These are phyloP conservation scores for Hydrotaea diabolus DNA, from an alignment of 2,888 invertebrate species.

Conservation along the genomic window DNA sequence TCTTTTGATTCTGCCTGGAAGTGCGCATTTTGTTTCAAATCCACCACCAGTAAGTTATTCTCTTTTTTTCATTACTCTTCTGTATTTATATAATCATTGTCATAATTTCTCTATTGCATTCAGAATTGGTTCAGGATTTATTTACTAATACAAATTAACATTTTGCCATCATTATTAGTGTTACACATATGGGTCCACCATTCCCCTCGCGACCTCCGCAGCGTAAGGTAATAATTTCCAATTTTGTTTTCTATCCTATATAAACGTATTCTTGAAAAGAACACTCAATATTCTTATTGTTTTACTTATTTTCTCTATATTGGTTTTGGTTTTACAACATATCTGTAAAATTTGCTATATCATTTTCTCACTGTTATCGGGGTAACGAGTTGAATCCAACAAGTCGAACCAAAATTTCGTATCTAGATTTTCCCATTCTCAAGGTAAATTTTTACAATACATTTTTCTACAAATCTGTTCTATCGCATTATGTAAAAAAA, in stretches of 20 bases:
- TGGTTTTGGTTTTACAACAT: constrained; percentile 11
- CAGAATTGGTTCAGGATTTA: neutral
- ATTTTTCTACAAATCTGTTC: neutral
- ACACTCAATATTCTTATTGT: too few relatives aligned
- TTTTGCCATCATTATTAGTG: neutral
- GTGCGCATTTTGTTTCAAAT: constrained; percentile 38
- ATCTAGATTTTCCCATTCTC: neutral
- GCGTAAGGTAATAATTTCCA: neutral
- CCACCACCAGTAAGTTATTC: constrained; percentile 45
- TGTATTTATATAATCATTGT: neutral
- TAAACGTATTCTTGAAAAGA: too few relatives aligned
- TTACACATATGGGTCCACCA: constrained; percentile 4
- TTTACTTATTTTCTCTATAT: too few relatives aligned
- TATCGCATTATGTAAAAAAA: neutral
- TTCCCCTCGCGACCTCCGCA: neutral
- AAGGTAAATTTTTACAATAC: constrained; percentile 3
- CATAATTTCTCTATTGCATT: neutral
- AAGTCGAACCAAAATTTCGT: neutral
- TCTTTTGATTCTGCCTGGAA: constrained; percentile 30
- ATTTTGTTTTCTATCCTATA: too few relatives aligned
- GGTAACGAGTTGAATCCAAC: neutral
- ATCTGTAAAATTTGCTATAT: neutral
- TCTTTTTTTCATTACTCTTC: neutral
- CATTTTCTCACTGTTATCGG: neutral
- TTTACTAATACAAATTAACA: neutral